Conservation (phyloP, 2,797 vertebrate species). For the Buceros bicornis region DNA sequence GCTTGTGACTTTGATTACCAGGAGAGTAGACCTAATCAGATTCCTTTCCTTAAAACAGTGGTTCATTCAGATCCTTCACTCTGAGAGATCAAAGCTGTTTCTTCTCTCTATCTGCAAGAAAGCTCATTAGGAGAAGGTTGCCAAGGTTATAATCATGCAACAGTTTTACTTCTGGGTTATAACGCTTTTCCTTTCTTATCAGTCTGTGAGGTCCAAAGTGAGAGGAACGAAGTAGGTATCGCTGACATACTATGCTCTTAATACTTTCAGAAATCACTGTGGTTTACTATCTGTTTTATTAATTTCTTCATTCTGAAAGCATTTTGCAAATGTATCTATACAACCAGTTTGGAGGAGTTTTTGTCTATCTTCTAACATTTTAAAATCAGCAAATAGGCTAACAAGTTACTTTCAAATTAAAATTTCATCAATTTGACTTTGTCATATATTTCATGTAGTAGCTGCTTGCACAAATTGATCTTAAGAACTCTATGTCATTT, state of each 20-base stretch:
- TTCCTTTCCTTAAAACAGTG: slow-evolving; percentile 80
- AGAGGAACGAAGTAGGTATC: slow-evolving; percentile 80
- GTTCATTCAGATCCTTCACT: slow-evolving; percentile 75
- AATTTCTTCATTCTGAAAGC: not conserved
- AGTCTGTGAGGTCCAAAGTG: slow-evolving; percentile 81
- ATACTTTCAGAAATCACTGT: slow-evolving; percentile 38
- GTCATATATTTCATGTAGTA: not conserved
- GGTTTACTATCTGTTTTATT: not conserved
- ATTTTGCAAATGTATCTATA: not conserved
- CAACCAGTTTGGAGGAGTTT: not conserved
- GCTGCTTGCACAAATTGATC: not conserved
- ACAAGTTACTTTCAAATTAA: slow-evolving; percentile 17
- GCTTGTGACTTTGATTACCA: slow-evolving; percentile 83
- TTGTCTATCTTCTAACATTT: not conserved
- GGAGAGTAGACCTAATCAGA: slow-evolving; percentile 75
- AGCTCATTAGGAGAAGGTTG: slow-evolving; percentile 82
- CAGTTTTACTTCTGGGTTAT: slow-evolving; percentile 82
- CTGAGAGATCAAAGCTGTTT: slow-evolving; percentile 82
- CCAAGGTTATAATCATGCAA: slow-evolving; percentile 82
- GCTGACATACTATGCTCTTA: slow-evolving; percentile 76
- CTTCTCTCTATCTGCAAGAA: slow-evolving; percentile 79
- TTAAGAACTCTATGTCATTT: not conserved
- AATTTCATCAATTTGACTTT: not conserved
- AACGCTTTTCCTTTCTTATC: slow-evolving; percentile 81
- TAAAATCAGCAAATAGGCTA: not conserved